These are phyloP conservation scores for Eretmocerus hayati DNA, from an alignment of 2,888 invertebrate genomes.

Conservation along the genomic window DNA sequence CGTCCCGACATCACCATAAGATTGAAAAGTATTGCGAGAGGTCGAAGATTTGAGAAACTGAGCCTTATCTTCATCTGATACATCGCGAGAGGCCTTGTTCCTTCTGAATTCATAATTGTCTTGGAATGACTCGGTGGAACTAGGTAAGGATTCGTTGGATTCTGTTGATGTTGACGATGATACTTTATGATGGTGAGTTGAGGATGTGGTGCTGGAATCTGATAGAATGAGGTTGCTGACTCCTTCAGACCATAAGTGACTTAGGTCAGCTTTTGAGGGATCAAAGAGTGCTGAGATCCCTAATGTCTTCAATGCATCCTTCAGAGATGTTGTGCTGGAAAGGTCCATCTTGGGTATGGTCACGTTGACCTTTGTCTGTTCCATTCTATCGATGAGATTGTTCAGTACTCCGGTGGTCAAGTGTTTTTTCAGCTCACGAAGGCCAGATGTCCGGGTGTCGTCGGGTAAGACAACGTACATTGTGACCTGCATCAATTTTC, in stretches of 20 bases:
- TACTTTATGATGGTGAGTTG: too few relatives aligned
- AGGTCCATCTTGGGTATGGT: constrained; percentile 69
- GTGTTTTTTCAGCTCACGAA: constrained; percentile 49
- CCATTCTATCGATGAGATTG: constrained; percentile 48
- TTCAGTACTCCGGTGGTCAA: constrained; percentile 51
- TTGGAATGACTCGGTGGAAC: too few relatives aligned
- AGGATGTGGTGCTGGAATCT: too few relatives aligned
- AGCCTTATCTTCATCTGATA: too few relatives aligned
- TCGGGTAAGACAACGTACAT: neutral
- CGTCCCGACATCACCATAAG: too few relatives aligned
- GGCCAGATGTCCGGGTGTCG: constrained; percentile 46
- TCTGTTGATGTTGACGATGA: too few relatives aligned
- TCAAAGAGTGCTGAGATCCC: neutral
- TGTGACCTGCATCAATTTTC: neutral
- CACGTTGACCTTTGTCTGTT: constrained; percentile 50
- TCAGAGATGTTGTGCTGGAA: constrained; percentile 43
- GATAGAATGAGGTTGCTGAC: too few relatives aligned
- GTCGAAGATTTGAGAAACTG: too few relatives aligned
- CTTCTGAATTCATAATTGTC: too few relatives aligned
- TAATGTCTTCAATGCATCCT: neutral
- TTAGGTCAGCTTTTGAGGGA: neutral
- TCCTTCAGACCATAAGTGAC: neutral
- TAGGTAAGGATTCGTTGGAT: too few relatives aligned
- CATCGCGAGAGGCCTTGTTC: too few relatives aligned
- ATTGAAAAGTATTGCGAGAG: too few relatives aligned